A percentile compares a stretch with the other conserved stretches of the same genome.
phyloP scores from a whole-genome alignment of 35 echinoderm and acorn worm species.

The Heliocidaris erythrogramma region DNA sequence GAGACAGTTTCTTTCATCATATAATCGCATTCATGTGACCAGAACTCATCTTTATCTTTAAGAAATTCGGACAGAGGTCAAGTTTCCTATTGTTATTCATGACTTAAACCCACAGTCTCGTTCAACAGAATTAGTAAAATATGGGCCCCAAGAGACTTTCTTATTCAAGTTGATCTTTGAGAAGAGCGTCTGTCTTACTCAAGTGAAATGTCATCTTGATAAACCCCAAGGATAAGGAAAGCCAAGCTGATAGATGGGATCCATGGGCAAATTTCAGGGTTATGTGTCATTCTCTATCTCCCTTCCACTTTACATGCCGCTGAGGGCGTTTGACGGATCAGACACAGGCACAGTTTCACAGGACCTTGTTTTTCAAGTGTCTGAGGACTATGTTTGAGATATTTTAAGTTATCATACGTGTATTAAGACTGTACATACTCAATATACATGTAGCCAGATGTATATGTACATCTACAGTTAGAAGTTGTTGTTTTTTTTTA shows the following conservation, averaged over 20 bases:
- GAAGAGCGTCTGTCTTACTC: not conserved
- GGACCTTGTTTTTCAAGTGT: not conserved
- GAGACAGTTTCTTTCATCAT: too few relatives aligned
- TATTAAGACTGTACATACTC: too few relatives aligned
- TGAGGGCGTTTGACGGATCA: not conserved
- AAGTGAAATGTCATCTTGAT: conserved; percentile 5
- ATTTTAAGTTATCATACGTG: too few relatives aligned
- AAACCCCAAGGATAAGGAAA: conserved; percentile 10
- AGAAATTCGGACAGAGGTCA: too few relatives aligned
- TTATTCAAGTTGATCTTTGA: not conserved
- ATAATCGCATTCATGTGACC: too few relatives aligned
- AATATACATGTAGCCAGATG: too few relatives aligned
- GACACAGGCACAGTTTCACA: not conserved
- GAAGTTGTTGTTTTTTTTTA: too few relatives aligned
- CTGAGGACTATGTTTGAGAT: too few relatives aligned
- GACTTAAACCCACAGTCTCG: not conserved
- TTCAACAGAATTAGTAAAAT: not conserved
- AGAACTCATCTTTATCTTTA: too few relatives aligned
- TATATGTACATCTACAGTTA: too few relatives aligned
- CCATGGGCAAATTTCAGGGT: not conserved
- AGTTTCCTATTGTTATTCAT: too few relatives aligned
- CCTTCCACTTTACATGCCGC: not conserved
- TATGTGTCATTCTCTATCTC: not conserved
- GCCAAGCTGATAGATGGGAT: not conserved
- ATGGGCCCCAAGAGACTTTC: not conserved